These are phyloP conservation scores for Stigmatopora nigra DNA, from an alignment of 2,113 vertebrate genomes.

Conservation along the genomic window DNA sequence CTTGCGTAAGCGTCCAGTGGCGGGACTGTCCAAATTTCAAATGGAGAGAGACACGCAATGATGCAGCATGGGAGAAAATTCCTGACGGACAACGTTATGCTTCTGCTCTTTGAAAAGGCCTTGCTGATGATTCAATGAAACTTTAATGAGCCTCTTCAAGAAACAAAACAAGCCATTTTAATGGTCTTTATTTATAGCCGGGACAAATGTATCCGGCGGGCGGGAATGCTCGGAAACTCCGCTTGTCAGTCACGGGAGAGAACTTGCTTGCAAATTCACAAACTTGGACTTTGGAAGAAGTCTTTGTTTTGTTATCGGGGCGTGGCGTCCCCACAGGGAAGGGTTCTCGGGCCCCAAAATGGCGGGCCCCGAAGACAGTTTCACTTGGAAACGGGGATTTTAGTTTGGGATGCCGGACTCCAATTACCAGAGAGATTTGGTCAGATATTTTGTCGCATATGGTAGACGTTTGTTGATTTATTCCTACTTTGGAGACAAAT, in stretches of 20 bases:
- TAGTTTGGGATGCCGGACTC: background rate
- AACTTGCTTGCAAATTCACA: background rate
- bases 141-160: slow-evolving; percentile 10
- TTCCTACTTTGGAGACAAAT: too few relatives aligned
- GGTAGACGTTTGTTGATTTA: too few relatives aligned
- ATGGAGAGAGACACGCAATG: too few relatives aligned
- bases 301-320: background rate
- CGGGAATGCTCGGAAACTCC: slow-evolving; percentile 1
- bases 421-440: too few relatives aligned
- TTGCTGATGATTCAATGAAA: slow-evolving; percentile 14
- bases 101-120: background rate
- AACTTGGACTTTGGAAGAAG: background rate
- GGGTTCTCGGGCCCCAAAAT: background rate
- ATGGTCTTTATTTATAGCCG: background rate
- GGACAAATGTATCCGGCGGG: background rate
- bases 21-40: background rate
- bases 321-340: background rate
- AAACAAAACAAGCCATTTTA: background rate
- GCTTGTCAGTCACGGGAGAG: background rate
- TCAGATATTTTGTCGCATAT: too few relatives aligned
- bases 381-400: background rate
- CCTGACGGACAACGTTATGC: background rate
- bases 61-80: background rate
- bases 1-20: background rate
- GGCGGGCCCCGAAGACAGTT: background rate